These are phyloP conservation scores for Oryctolagus cuniculus DNA, from an alignment of 2,113 vertebrate genomes.

Conservation along the genomic window mOryCun1.1 NC_091432.1:221603501-221604000, in stretches of 20 bases:
- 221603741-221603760: background rate
- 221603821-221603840: background rate
- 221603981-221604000: background rate
- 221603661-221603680: constrained; percentile 30
- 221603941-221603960: background rate
- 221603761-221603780: background rate
- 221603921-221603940: background rate
- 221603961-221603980: background rate
- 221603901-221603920: constrained; percentile 36
- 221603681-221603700: constrained; percentile 40
- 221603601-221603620: constrained; percentile 42
- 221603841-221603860: constrained; percentile 48
- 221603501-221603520: constrained; percentile 19
- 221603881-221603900: background rate
- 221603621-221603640: constrained; percentile 29
- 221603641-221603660: background rate
- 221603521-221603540: constrained; percentile 55
- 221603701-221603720: background rate
- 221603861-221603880: constrained; percentile 22
- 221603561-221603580: constrained; percentile 41
- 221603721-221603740: background rate
- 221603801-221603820: constrained; percentile 14
- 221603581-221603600: constrained; percentile 47
- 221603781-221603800: background rate
- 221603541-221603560: constrained; percentile 36